phyloP scores from a whole-genome alignment of 2,888 invertebrate genomes.

The Julus scandinavius region DNA sequence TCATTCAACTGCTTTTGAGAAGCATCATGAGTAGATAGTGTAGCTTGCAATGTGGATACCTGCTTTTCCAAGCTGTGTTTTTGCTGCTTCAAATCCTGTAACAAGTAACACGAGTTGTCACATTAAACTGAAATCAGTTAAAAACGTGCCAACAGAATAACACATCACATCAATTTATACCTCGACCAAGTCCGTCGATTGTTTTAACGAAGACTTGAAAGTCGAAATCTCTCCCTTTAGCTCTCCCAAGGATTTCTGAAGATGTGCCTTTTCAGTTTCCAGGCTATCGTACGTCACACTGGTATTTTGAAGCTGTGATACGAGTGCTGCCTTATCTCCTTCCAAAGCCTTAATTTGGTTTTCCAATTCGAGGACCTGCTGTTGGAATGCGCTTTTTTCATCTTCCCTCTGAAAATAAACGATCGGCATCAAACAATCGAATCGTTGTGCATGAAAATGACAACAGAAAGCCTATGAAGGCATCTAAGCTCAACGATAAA shows the following conservation, averaged over 20 bases:
- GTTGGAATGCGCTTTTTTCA: background rate
- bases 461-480: no score
- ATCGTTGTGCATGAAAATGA: no score
- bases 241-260: constrained; percentile 1
- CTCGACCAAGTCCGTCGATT: background rate
- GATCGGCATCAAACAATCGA: no score
- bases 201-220: background rate
- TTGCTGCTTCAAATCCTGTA: constrained; percentile 66
- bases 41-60: constrained; percentile 63
- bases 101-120: background rate
- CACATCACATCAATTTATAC: background rate
- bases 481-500: no score
- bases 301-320: background rate
- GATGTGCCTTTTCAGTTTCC: background rate
- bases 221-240: background rate
- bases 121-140: background rate
- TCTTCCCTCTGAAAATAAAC: background rate
- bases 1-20: background rate
- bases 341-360: background rate
- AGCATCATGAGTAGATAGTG: background rate
- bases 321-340: background rate
- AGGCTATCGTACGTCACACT: background rate
- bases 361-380: background rate
- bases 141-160: background rate
- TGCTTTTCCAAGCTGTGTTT: constrained; percentile 69